Evolutionary conservation across 2,113 vertebrate species (phyloP), one percentile per base, ranked within the genome.

Genomic region (Galeopterus variegatus): DNA sequence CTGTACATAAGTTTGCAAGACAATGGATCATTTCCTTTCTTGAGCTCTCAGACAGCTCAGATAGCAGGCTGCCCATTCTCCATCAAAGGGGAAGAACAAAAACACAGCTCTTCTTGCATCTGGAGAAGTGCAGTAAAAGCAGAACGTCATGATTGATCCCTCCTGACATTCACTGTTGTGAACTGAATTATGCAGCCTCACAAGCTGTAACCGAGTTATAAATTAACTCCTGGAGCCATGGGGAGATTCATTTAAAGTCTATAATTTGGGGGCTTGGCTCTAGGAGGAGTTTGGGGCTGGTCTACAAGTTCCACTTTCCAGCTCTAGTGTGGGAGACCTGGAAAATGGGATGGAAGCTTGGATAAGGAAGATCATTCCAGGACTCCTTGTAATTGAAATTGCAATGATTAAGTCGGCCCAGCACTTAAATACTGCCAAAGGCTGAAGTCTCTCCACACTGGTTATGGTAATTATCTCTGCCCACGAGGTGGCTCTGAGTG

Each of bases 141-240:
- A 62, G 87, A 77, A 5, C 0, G 21, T 23, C 58, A 14, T 90
- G 93, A 96, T 92, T 96, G 54, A 97, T 96, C 56, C 96, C 67
- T 90, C 79, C 36, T 52, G 48, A 50, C n/a, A 84, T 56, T 64
- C 70, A 87, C 77, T 56, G 14, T 87, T 93, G 89, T 91, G 83
- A 86, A 62, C 77, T 86, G 94, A 96, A 95, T 97, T 94, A 95
- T 97, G 79, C 91, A 92, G 70, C 82, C 45, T 97, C 73, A 28
- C 60, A 97, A 54, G 33, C 82, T 97, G 73, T 87, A 92, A 92
- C 88, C 0, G 1, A 95, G 94, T 91, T 88, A 94, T 89, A 96
- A 97, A 97, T 96, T 96, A 93, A 90, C 91, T 93, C 24, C 58
- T 54, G 54, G 48, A 96, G 18, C 72, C 76, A 73, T 1, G 19